These are phyloP conservation scores for Cotesia chilonis DNA, from an alignment of 1,140 invertebrate species.

Conservation along the genomic window DNA sequence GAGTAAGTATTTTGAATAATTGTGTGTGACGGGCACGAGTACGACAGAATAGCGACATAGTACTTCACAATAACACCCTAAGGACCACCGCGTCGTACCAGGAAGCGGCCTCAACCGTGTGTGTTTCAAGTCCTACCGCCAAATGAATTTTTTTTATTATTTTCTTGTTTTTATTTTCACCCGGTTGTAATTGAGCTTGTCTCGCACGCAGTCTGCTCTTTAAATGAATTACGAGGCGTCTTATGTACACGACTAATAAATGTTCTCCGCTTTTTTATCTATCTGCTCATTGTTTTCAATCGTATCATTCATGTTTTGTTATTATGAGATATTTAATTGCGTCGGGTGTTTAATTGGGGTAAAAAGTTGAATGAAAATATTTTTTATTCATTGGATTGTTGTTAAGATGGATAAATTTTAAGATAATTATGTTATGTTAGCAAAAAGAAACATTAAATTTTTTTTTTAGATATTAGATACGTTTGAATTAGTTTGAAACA, in stretches of 20 bases:
- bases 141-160: background rate
- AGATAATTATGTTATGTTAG: too few relatives aligned
- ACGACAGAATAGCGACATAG: conserved; percentile 23
- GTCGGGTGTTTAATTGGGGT: too few relatives aligned
- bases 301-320: background rate
- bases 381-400: too few relatives aligned
- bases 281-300: conserved; percentile 3
- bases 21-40: background rate
- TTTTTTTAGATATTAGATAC: too few relatives aligned
- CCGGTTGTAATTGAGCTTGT: conserved; percentile 60
- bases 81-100: conserved; percentile 64
- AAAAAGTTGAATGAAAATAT: too few relatives aligned
- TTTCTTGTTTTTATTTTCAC: conserved; percentile 40
- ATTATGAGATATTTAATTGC: background rate
- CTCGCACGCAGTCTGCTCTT: conserved; percentile 47
- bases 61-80: conserved; percentile 41
- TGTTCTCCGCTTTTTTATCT: conserved; percentile 16
- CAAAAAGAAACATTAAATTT: too few relatives aligned
- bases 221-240: conserved; percentile 57
- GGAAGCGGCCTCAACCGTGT: conserved; percentile 48
- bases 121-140: conserved; percentile 21
- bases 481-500: too few relatives aligned
- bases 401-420: too few relatives aligned
- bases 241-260: conserved; percentile 19
- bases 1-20: conserved; percentile 3